phyloP scores from a whole-genome alignment of 2,888 invertebrate genomes.

The Erebia aethiops region DNA sequence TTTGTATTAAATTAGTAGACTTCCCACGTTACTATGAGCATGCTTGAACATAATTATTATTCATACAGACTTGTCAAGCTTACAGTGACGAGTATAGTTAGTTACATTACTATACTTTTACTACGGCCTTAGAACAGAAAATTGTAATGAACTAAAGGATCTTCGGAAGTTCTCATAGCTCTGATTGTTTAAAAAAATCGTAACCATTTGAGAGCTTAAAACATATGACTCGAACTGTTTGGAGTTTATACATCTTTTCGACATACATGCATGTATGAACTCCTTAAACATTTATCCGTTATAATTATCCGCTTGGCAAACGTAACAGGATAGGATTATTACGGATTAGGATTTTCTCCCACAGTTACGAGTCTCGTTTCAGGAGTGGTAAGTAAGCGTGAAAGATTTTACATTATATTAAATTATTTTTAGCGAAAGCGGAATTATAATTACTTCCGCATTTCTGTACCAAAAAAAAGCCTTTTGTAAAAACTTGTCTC shows the following conservation, averaged over 20 bases:
- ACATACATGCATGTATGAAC: too few species aligned
- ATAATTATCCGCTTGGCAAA: too few species aligned
- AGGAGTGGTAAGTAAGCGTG: neutral
- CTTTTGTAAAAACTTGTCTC: conserved; percentile 18
- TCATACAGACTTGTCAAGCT: neutral
- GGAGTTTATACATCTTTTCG: too few species aligned
- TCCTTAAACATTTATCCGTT: too few species aligned
- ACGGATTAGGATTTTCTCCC: too few species aligned
- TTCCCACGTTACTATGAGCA: neutral
- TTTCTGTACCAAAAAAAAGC: conserved; percentile 18
- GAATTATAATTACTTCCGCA: neutral
- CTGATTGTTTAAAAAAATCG: neutral
- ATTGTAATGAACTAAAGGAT: neutral
- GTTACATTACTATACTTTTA: neutral
- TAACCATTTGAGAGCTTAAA: too few species aligned
- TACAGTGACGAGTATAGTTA: neutral
- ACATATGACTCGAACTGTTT: too few species aligned
- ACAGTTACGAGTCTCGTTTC: too few species aligned
- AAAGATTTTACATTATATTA: neutral
- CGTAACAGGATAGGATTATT: too few species aligned
- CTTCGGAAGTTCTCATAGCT: neutral
- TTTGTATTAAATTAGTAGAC: neutral
- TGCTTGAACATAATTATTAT: neutral
- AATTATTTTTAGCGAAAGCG: conserved; percentile 2
- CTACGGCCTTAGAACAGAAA: neutral